Conservation (phyloP, 2,888 invertebrate species). For the Corythucha ciliata region DNA sequence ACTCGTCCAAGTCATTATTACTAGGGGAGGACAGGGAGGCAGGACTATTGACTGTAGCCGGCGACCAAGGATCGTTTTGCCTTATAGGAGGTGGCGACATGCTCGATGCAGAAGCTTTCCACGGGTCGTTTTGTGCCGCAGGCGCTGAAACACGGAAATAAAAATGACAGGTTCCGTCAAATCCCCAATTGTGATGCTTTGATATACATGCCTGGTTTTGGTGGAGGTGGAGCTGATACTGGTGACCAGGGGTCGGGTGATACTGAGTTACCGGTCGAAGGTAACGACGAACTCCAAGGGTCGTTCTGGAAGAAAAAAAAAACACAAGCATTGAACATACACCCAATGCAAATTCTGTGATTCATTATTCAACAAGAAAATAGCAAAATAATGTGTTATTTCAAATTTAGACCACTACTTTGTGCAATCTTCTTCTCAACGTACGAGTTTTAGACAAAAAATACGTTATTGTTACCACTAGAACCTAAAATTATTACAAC, state of each 20-base stretch:
- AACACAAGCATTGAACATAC: conserved; percentile 18
- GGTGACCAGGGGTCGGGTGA: conserved; percentile 49
- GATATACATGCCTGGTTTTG: conserved; percentile 8
- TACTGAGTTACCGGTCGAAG: conserved; percentile 38
- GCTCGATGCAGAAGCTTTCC: conserved; percentile 23
- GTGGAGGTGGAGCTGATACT: conserved; percentile 29
- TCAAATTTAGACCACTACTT: too few relatives aligned
- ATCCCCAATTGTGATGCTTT: not conserved
- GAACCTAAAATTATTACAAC: too few relatives aligned
- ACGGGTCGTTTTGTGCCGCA: conserved; percentile 25
- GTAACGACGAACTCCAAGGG: conserved; percentile 53
- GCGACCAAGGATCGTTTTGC: conserved; percentile 34
- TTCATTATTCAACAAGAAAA: too few relatives aligned
- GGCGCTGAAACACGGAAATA: too few relatives aligned
- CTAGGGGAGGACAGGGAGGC: conserved; percentile 31
- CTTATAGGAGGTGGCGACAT: conserved; percentile 33
- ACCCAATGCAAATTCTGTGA: too few relatives aligned
- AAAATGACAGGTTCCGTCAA: not conserved
- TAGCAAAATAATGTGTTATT: too few relatives aligned
- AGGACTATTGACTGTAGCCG: conserved; percentile 41
- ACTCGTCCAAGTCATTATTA: conserved; percentile 65
- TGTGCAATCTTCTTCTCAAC: too few relatives aligned
- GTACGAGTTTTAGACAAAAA: too few relatives aligned
- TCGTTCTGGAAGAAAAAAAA: conserved; percentile 44
- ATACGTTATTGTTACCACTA: too few relatives aligned